A percentile compares a stretch with the other conserved stretches of the same genome.
Conservation (phyloP, 1,140 invertebrate species). For the Drosophila biarmipes region DNA sequence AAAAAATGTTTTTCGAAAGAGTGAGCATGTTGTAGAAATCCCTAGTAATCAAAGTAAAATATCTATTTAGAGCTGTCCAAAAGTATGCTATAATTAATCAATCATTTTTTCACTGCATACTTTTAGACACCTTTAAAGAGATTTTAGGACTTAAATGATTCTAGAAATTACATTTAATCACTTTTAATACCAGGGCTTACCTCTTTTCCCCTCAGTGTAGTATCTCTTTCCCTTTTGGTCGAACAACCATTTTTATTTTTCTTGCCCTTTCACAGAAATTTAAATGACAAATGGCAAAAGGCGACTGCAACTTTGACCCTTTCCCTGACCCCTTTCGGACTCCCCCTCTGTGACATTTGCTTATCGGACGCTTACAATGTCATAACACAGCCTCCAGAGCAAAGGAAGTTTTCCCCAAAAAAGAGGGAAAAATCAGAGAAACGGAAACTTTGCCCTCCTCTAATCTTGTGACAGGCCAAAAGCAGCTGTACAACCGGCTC, state of each 20-base stretch:
- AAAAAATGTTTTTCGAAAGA: neutral
- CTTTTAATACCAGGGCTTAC: neutral
- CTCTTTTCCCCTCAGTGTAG: neutral
- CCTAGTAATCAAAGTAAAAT: too few species aligned
- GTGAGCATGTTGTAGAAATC: too few species aligned
- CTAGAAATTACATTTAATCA: too few species aligned
- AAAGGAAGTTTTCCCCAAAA: conserved; percentile 25
- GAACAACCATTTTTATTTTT: conserved; percentile 56
- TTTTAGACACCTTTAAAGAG: too few species aligned
- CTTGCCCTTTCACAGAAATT: conserved; percentile 65
- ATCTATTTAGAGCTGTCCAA: too few species aligned
- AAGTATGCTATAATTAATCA: too few species aligned
- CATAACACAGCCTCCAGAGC: conserved; percentile 68
- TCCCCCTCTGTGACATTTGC: conserved; percentile 49
- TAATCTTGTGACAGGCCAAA: conserved; percentile 76
- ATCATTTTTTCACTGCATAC: too few species aligned
- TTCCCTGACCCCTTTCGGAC: conserved; percentile 44
- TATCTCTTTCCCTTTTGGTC: neutral
- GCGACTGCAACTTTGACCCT: conserved; percentile 74
- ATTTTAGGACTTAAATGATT: too few species aligned
- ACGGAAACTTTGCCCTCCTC: conserved; percentile 63
- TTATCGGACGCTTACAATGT: conserved; percentile 77
- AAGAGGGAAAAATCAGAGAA: conserved; percentile 16
- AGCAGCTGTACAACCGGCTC: conserved; percentile 8
- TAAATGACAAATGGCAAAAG: conserved; percentile 78